Evolutionary conservation across 2,888 invertebrate species (phyloP).

Genomic region (Watsonalla cultraria): DNA sequence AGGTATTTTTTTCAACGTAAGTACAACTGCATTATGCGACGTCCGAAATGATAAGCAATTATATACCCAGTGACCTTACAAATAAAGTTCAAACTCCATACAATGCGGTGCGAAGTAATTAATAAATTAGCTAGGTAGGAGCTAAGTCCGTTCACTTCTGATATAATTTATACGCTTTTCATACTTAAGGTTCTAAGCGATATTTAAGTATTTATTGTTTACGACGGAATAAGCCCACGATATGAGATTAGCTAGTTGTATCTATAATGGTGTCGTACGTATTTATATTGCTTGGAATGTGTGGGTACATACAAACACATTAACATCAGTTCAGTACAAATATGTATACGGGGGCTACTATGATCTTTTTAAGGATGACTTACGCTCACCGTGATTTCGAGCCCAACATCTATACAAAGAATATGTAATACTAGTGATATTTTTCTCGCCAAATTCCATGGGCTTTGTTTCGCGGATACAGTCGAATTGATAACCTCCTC

Average conservation of each 20-base stretch:
- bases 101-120: slow-evolving; percentile 23
- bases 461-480: no score
- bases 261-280: slow-evolving; percentile 24
- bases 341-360: no score
- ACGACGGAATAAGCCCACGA: slow-evolving; percentile 31
- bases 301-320: background rate
- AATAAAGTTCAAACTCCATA: slow-evolving; percentile 18
- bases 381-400: no score
- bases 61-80: background rate
- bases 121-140: slow-evolving; percentile 39
- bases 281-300: background rate
- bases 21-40: no score
- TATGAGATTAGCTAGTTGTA: slow-evolving; percentile 70
- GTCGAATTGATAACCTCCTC: no score
- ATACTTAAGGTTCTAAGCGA: slow-evolving; percentile 72
- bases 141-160: slow-evolving; percentile 54
- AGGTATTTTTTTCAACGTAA: no score
- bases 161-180: slow-evolving; percentile 69
- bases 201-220: slow-evolving; percentile 71
- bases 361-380: no score
- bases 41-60: no score
- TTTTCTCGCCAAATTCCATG: no score
- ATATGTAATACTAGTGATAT: no score
- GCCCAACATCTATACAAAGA: no score
- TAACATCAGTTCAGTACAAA: background rate